Conservation (phyloP, 2,797 vertebrate species). For the Anomalospiza imberbis region DNA sequence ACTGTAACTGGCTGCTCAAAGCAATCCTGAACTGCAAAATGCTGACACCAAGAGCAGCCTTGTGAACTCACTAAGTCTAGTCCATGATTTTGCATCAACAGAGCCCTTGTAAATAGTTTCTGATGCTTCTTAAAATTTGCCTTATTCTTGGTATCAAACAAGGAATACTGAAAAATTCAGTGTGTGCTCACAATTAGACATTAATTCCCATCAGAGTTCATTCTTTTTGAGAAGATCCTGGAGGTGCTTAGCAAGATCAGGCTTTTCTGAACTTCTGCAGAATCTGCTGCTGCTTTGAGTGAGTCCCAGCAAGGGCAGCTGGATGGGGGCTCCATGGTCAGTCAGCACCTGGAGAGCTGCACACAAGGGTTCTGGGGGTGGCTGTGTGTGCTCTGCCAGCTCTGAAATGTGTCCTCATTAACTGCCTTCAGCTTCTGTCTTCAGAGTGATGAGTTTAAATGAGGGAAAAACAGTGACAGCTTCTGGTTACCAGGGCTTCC, state of each 20-base stretch:
- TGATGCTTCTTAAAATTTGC: not conserved
- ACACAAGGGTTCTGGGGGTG: not conserved
- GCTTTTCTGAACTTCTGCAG: not conserved
- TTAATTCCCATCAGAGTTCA: slow-evolving; percentile 16
- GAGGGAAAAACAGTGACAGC: not conserved
- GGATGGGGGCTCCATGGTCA: not conserved
- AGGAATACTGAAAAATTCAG: not conserved
- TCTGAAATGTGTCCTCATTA: not conserved
- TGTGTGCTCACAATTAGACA: not conserved
- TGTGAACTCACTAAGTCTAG: not conserved
- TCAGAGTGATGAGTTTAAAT: not conserved
- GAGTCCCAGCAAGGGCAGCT: not conserved
- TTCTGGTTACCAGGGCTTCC: not conserved
- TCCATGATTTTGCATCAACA: not conserved
- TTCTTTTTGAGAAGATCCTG: not conserved
- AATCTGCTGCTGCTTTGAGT: not conserved
- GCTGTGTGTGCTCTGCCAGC: not conserved
- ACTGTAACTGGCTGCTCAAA: not conserved
- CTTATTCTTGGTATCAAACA: not conserved
- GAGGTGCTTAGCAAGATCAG: not conserved
- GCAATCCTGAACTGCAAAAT: not conserved
- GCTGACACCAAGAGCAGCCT: not conserved
- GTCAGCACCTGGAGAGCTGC: not conserved
- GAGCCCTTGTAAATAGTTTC: not conserved
- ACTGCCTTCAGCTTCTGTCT: not conserved